Conservation (phyloP, 2,113 vertebrate species). For the Tangachromis dhanisi region DNA sequence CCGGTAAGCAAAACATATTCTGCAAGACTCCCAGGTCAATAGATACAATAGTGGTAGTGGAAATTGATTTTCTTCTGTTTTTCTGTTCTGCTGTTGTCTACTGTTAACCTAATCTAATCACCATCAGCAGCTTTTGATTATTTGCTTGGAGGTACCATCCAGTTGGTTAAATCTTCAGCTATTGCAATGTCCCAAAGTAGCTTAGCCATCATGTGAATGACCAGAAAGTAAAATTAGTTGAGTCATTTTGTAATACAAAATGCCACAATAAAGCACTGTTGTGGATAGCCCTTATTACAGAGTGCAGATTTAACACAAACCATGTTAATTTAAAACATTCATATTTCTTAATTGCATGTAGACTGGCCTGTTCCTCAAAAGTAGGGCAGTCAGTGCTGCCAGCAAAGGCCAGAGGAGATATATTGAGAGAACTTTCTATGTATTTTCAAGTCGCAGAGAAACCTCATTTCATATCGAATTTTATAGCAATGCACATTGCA, state of each 20-base stretch:
- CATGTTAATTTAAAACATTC: not conserved
- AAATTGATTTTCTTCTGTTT: not conserved
- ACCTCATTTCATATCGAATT: not conserved
- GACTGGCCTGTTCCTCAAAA: not conserved
- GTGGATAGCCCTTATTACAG: not conserved
- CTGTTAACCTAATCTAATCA: not conserved
- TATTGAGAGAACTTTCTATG: not conserved
- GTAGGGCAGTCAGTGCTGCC: not conserved
- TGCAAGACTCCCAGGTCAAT: not conserved
- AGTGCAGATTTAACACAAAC: not conserved
- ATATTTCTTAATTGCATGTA: not conserved
- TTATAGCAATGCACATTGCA: not conserved
- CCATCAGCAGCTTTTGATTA: not conserved
- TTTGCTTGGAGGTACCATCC: not conserved
- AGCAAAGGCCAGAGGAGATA: not conserved
- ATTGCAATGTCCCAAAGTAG: not conserved
- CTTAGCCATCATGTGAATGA: not conserved
- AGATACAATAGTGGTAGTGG: not conserved
- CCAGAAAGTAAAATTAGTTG: not conserved
- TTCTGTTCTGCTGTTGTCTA: not conserved
- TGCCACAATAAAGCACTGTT: not conserved
- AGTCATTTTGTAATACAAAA: not conserved
- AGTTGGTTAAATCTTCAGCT: not conserved
- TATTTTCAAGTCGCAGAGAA: not conserved
- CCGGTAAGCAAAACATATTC: not conserved